Percentiles rank a stretch among this genome's conserved stretches.
Conservation (phyloP, 2,113 vertebrate genomes). For the Brachypodius melanocephalos region DNA sequence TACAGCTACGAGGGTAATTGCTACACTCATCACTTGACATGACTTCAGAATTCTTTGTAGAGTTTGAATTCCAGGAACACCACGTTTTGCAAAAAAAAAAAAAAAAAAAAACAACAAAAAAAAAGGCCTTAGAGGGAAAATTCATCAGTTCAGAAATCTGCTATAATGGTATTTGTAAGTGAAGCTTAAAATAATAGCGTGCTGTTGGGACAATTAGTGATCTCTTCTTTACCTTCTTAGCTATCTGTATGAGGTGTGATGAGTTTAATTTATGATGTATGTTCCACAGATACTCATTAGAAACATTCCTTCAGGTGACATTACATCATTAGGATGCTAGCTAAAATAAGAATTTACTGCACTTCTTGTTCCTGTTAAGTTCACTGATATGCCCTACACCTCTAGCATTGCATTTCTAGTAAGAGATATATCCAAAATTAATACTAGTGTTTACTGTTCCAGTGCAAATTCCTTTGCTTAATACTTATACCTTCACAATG, state of each 20-base stretch:
- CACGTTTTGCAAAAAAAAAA: not conserved
- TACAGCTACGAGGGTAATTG: not conserved
- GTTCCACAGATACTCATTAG: not conserved
- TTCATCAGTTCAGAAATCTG: not conserved
- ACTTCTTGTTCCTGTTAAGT: not conserved
- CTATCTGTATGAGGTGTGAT: not conserved
- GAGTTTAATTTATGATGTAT: constrained; percentile 5
- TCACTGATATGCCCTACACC: not conserved
- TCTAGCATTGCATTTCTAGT: not conserved
- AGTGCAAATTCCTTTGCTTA: not conserved
- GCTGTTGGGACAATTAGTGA: not conserved
- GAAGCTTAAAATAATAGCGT: not conserved
- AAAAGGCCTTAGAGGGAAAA: not conserved
- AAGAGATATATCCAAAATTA: not conserved
- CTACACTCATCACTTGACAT: not conserved
- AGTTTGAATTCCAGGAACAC: not conserved
- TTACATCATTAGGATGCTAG: not conserved
- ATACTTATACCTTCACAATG: not conserved
- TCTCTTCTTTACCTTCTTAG: not conserved
- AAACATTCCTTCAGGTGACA: not conserved
- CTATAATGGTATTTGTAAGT: not conserved
- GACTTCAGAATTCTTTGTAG: not conserved
- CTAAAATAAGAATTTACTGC: constrained; percentile 14
- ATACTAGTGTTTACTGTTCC: not conserved
- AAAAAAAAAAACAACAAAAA: not conserved